Base-by-base conservation (phyloP, 2,888 invertebrate genomes). In the Epinotia bilunana region DNA sequence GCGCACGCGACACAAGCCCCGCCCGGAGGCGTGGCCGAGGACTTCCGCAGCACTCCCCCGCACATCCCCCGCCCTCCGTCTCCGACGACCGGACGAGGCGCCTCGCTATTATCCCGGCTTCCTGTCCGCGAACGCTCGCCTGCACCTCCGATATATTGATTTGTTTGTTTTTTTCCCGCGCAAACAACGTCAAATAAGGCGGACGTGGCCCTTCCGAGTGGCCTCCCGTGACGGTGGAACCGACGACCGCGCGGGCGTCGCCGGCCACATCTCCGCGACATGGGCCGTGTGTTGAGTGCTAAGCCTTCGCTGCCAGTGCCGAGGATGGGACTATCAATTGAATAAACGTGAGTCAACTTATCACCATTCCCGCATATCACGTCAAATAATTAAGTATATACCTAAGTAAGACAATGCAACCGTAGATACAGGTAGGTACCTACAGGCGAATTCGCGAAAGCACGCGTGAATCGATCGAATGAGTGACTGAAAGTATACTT, bases 31-130 rank as follows among this genome's bases (percentile, higher is more conserved):
- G 86, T 85, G 84, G 83, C 80, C 73, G 75, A 64, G 79, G 72
- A 73, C 80, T 79, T 76, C 78, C 80, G 77, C 75, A 72, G 76
- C 79, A 83, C 83, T 80, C 83, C 84, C 83, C 81, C 81, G 81
- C 81, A 81, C 82, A 79, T 80, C 77, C 80, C 74, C 79, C 78
- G 78, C 69, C 74, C 76, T 70, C 76, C 65, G 74, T 75, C 83
- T 83, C 83, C 83, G 79, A 79, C 82, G 82, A 84, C 86, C 87
- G 86, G 87, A 87, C 86, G 85, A 84, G 84, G 83, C 86, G 81
- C 84, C 86, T 91, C 90, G 89, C 92, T 92, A 93, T 94, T 94
- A 94, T 93, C 89, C 89, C 88, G 87, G 93, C 86, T 93, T 94
- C 93, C 93, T 93, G 93, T 93, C 91, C 91, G 87, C 88, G 90